Base-by-base conservation (phyloP, 2,888 invertebrate species). In the Drosophila melanocephala region DNA sequence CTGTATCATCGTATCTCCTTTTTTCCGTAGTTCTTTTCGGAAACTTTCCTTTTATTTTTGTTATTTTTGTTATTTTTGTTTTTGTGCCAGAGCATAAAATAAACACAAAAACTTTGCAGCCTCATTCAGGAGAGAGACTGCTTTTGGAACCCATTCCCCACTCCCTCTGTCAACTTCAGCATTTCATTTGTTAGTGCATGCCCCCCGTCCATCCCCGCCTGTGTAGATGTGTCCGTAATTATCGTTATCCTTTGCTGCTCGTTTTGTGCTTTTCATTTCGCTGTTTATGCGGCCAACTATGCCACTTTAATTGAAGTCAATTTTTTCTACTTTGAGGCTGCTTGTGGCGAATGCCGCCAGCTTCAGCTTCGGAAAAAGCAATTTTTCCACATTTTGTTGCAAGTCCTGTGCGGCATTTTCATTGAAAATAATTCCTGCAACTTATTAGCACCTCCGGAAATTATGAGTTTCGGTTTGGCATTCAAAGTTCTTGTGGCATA, bases 391-490 rank as follows among this genome's bases (percentile, higher is more conserved):
- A 74, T 70, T 75, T 80, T 72, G 66, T 65, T 73, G 63, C 68
- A 78, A 64, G 75, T 44, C 64, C 39, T 28, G 28, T 14, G 28
- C 55, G 64, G 66, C 70, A 75, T 79, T 87, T 78, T 81, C 83
- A 84, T 86, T 87, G 82, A 78, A 84, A 87, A 87, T 89, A 79
- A 86, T 89, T 82, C 81, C 33, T 84, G 89, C 85, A 89, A 87
- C 89, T 87, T 87, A 89, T 87, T 87, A 87, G 86, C 87, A 87
- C 87, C 87, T 89, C 87, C 84, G 89, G 86, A 89, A 87, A 87
- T 87, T 87, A 87, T 89, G 89, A 87, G 81, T 83, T 83, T 78
- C 73, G 74, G 75, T 78, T 79, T 78, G 72, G 73, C 70, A 79
- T 77, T 72, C 77, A 70, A 70, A 68, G 64, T 76, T 78, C 78